Evolutionary conservation across 2,113 vertebrate genomes (phyloP), one percentile per base, ranked within the genome.

Genomic region (Merops nubicus): DNA sequence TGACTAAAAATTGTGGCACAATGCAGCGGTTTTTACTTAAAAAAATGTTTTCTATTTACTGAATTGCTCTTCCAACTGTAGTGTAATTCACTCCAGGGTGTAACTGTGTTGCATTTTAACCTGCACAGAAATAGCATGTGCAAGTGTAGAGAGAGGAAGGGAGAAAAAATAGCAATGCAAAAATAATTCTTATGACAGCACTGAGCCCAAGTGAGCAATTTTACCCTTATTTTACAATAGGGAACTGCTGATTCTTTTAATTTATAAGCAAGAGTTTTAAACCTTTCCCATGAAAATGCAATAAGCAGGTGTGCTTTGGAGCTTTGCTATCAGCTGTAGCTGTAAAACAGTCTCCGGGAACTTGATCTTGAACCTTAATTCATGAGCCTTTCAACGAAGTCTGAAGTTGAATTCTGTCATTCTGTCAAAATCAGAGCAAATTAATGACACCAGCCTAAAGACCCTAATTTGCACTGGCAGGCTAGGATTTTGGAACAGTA

Each of bases 41-140:
- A 95, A 95, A 91, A 79, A 62, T 94, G 38, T 92, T 93, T 93
- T 75, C n/a, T 92, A 33, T 93, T 92, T 94, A 94, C 95, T 82
- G 86, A 89, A 89, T 87, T 89, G 80, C 73, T 93, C 69, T 91
- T 76, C 95, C 78, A 72, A 81, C 79, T 57, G 3, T 92, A 94
- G 93, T 89, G 74, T 86, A 96, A 88, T 92, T 95, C 88, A 96
- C 76, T 92, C 86, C 62, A 74, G 85, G 70, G 91, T 69, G 88
- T 89, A 92, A 68, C 88, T 67, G 38, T 36, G 64, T 84, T 89
- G 91, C 60, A 75, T 95, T 88, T 93, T 94, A 96, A 95, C 95
- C 92, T 86, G 85, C 79, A 94, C 90, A 92, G 83, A 96, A 96
- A 97, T 94, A 94, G 92, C 64, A 84, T 42, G 50, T 2, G 3